phyloP scores from a whole-genome alignment of 2,888 invertebrate species.

The Drosophila anomelani region DNA sequence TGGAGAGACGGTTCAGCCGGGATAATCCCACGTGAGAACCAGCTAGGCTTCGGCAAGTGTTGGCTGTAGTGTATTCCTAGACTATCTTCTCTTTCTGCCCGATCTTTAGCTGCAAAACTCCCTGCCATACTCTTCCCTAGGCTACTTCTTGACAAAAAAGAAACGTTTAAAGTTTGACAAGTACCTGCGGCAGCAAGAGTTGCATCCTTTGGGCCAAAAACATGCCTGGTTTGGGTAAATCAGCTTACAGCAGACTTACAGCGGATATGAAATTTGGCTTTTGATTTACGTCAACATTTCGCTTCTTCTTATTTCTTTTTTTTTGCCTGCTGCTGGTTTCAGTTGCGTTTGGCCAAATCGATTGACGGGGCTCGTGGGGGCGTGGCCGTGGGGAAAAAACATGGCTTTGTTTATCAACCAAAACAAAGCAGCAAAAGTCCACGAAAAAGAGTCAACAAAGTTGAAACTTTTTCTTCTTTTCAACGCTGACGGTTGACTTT shows the following conservation, averaged over 20 bases:
- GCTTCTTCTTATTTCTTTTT: background rate
- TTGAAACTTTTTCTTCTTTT: conserved; percentile 44
- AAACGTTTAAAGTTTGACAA: conserved; percentile 54
- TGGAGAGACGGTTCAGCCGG: background rate
- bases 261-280: conserved; percentile 78
- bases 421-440: conserved; percentile 55
- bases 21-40: background rate
- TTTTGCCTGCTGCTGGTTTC: conserved; percentile 20
- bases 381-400: conserved; percentile 57
- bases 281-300: conserved; percentile 75
- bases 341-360: conserved; percentile 66
- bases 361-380: conserved; percentile 66
- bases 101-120: background rate
- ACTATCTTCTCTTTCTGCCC: background rate
- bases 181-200: conserved; percentile 25
- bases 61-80: background rate
- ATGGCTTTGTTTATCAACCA: conserved; percentile 78
- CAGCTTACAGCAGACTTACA: conserved; percentile 81
- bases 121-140: background rate
- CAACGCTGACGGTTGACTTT: conserved; percentile 24
- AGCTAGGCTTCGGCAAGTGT: background rate
- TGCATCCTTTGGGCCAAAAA: conserved; percentile 9
- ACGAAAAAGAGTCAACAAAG: conserved; percentile 59
- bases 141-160: background rate
- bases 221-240: conserved; percentile 33